phyloP scores from a whole-genome alignment of 2,797 vertebrate genomes.

The Acanthornis magna region DNA sequence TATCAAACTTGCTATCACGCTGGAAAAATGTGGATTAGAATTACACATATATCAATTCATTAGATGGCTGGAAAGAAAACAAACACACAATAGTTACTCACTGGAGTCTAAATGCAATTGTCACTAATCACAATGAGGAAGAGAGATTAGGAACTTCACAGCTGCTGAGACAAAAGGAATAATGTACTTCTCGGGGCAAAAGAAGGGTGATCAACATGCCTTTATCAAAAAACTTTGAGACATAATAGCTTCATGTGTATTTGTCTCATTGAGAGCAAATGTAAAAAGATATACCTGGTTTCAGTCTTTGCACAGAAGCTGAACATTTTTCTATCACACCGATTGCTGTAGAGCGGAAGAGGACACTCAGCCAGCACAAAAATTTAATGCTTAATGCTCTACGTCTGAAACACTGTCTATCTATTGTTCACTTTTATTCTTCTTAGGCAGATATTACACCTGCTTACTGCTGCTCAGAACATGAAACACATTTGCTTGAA shows the following conservation, averaged over 20 bases:
- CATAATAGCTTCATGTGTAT: not conserved
- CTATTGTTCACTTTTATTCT: not conserved
- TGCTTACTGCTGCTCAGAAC: not conserved
- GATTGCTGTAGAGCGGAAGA: not conserved
- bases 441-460: not conserved
- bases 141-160: not conserved
- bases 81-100: slow-evolving; percentile 8
- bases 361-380: not conserved
- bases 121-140: slow-evolving; percentile 6
- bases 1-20: not conserved
- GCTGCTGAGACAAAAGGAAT: slow-evolving; percentile 11
- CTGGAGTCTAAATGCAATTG: slow-evolving; percentile 13
- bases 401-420: not conserved
- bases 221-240: not conserved
- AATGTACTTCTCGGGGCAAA: not conserved
- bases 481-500: not conserved
- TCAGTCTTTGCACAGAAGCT: not conserved
- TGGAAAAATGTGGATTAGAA: slow-evolving; percentile 39
- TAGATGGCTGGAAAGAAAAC: slow-evolving; percentile 19
- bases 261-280: not conserved
- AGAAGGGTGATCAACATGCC: not conserved
- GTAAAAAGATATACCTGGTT: not conserved
- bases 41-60: slow-evolving; percentile 33
- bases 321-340: not conserved
- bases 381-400: not conserved